Conservation (phyloP, 2,113 vertebrate genomes). For the Edolisoma coerulescens region DNA sequence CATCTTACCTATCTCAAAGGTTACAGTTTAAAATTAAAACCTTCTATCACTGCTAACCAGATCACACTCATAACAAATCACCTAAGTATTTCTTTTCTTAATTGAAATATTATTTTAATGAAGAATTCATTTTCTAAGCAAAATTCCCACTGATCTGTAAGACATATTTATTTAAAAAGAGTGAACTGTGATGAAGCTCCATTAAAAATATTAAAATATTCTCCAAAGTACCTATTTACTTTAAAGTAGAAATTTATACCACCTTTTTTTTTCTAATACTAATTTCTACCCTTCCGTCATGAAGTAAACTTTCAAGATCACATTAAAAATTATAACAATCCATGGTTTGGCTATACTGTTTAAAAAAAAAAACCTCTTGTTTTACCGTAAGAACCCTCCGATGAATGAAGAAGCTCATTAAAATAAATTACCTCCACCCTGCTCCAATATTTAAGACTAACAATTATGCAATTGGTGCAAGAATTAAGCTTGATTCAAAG, state of each 20-base stretch:
- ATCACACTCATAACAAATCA: neutral
- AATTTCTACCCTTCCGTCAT: neutral
- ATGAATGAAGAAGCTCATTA: neutral
- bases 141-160: neutral
- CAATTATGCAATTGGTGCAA: neutral
- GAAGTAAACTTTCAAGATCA: neutral
- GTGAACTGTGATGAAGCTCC: neutral
- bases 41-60: neutral
- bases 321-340: neutral
- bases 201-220: neutral
- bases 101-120: neutral
- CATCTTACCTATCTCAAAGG: conserved; percentile 5
- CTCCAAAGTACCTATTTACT: neutral
- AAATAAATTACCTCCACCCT: neutral
- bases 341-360: neutral
- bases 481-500: neutral
- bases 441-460: neutral
- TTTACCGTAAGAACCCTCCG: neutral
- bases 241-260: neutral
- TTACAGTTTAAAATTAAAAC: conserved; percentile 32
- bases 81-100: neutral
- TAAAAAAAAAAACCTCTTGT: neutral
- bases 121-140: neutral
- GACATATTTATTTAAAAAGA: neutral
- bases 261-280: neutral